Percentiles rank a stretch among this genome's conserved stretches.
phyloP scores from a whole-genome alignment of 2,797 vertebrate species.

The Siniperca scherzeri region DNA sequence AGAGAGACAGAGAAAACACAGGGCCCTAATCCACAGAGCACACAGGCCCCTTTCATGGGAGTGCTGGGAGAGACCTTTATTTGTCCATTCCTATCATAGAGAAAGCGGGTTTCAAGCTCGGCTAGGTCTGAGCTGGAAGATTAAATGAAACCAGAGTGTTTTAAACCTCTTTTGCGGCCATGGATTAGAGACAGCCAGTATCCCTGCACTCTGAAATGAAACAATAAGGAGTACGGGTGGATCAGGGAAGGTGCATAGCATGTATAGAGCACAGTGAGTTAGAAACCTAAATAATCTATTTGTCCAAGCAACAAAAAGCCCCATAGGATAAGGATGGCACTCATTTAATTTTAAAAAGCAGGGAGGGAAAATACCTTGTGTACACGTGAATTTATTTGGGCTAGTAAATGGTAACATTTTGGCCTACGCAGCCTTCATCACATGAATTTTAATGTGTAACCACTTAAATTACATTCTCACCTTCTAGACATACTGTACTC shows the following conservation, averaged over 20 bases:
- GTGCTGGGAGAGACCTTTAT: constrained; percentile 89
- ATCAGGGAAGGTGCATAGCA: constrained; percentile 48
- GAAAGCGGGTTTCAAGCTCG: constrained; percentile 90
- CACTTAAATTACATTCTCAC: constrained; percentile 2
- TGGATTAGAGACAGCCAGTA: constrained; percentile 92
- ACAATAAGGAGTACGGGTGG: constrained; percentile 82
- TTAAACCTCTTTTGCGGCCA: constrained; percentile 94
- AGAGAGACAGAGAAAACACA: constrained; percentile 80
- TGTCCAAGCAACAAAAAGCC: not conserved
- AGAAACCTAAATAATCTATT: constrained; percentile 35
- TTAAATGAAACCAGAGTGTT: constrained; percentile 98
- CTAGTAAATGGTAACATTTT: not conserved
- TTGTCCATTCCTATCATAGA: constrained; percentile 91
- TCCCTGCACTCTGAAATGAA: constrained; percentile 84
- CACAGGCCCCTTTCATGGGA: constrained; percentile 92
- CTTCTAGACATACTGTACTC: not conserved
- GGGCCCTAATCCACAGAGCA: constrained; percentile 90
- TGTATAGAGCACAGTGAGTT: constrained; percentile 14
- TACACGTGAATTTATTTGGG: not conserved
- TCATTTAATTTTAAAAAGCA: constrained; percentile 3
- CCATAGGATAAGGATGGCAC: not conserved
- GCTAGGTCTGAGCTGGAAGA: constrained; percentile 93
- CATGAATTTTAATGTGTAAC: constrained; percentile 9
- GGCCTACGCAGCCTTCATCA: not conserved
- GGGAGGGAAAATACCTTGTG: not conserved